Conservation (phyloP, 2,888 invertebrate species). For the Euzetes globulus region DNA sequence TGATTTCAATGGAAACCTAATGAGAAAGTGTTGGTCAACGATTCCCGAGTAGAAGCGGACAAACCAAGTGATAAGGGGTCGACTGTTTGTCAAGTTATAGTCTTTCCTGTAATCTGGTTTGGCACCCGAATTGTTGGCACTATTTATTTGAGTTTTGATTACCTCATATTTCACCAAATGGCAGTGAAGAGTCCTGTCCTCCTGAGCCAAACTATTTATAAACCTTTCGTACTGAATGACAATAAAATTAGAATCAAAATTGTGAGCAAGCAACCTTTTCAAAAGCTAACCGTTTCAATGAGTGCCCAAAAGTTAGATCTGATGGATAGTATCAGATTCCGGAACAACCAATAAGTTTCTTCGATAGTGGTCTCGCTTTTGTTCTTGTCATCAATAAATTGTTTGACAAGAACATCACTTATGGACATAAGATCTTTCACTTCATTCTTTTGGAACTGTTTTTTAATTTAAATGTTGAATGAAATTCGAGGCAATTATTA, state of each 20-base stretch:
- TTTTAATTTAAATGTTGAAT: background rate
- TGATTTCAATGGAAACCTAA: constrained; percentile 26
- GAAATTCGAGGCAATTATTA: background rate
- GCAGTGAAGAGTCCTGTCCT: constrained; percentile 54
- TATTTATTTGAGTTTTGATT: constrained; percentile 2
- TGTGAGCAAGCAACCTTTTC: no score
- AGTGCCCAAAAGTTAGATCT: constrained; percentile 14
- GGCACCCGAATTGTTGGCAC: background rate
- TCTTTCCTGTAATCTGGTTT: background rate
- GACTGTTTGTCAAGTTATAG: background rate
- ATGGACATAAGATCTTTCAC: constrained; percentile 27
- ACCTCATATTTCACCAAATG: constrained; percentile 31
- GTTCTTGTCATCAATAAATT: constrained; percentile 25
- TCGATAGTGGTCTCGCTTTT: constrained; percentile 43
- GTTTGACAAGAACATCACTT: constrained; percentile 31
- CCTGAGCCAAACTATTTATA: constrained; percentile 57
- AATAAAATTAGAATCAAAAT: background rate
- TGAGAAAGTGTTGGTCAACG: constrained; percentile 30
- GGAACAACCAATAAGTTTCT: constrained; percentile 74
- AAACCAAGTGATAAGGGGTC: constrained; percentile 34
- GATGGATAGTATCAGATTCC: constrained; percentile 54
- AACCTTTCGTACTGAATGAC: constrained; percentile 41
- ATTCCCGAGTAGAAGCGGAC: constrained; percentile 34
- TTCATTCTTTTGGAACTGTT: constrained; percentile 29
- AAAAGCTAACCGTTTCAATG: constrained; percentile 25